Evolutionary conservation across 2,797 vertebrate genomes (phyloP).

Genomic region (Ctenopoma kingsleyae): DNA sequence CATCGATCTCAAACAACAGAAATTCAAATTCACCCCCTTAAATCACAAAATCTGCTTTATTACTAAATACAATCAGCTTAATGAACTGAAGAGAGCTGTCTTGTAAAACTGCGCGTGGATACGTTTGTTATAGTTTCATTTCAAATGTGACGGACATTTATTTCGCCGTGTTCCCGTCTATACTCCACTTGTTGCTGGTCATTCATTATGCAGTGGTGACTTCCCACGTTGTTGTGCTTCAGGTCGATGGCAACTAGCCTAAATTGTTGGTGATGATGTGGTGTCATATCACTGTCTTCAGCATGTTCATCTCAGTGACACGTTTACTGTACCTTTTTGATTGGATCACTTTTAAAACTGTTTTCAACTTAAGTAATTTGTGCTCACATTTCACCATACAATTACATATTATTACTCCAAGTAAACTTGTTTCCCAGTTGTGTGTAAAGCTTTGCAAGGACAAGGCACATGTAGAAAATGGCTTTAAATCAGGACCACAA

Average conservation of each 20-base stretch:
- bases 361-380: not conserved
- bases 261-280: conserved; percentile 4
- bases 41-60: not conserved
- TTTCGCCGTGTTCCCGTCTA: conserved; percentile 21
- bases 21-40: not conserved
- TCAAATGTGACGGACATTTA: conserved; percentile 16
- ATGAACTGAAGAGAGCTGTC: rapidly evolving
- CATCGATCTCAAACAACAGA: conserved; percentile 29
- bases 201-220: conserved; percentile 63
- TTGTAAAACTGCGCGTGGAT: not conserved
- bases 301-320: not conserved
- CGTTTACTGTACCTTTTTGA: not conserved
- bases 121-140: not conserved
- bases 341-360: not conserved
- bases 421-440: not conserved
- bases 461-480: conserved; percentile 2
- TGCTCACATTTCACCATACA: not conserved
- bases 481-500: conserved; percentile 23
- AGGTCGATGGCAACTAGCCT: conserved; percentile 39
- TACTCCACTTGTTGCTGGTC: conserved; percentile 76
- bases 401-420: not conserved
- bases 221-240: conserved; percentile 58
- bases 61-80: rapidly evolving
- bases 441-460: conserved; percentile 13
- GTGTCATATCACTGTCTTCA: conserved; percentile 3